Evolutionary conservation across 2,113 vertebrate genomes (phyloP).

Genomic region (Puffinus mauretanicus): DNA sequence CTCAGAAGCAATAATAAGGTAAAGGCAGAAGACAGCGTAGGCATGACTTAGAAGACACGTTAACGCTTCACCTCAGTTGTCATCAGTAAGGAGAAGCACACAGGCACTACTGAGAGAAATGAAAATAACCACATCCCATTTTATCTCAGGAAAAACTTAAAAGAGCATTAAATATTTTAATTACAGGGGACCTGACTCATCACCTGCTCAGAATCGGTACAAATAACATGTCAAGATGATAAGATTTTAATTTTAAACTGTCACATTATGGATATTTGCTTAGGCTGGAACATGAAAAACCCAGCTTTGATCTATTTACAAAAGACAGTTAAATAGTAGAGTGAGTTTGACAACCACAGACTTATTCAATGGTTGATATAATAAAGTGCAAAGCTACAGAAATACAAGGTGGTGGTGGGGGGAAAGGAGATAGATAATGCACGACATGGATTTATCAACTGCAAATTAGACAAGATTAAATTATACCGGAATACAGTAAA

Average conservation of each 20-base stretch:
- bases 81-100: neutral
- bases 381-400: constrained; percentile 5
- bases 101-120: neutral
- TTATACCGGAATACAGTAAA: neutral
- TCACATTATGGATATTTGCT: constrained; percentile 24
- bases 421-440: neutral
- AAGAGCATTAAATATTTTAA: constrained; percentile 26
- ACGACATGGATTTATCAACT: neutral
- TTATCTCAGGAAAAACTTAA: neutral
- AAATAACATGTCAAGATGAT: neutral
- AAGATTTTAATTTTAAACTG: constrained; percentile 31
- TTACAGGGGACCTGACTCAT: constrained; percentile 7
- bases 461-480: neutral
- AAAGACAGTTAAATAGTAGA: constrained; percentile 16
- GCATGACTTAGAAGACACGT: neutral
- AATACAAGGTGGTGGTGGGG: neutral
- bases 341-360: neutral
- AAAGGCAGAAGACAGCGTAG: neutral
- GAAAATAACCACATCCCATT: neutral
- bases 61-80: neutral
- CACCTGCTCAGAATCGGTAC: neutral
- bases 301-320: neutral
- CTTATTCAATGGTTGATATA: neutral
- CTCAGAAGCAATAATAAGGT: neutral
- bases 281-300: neutral